Base-by-base conservation (phyloP, 1,140 invertebrate genomes). In the Pentalonia nigronervosa region DNA sequence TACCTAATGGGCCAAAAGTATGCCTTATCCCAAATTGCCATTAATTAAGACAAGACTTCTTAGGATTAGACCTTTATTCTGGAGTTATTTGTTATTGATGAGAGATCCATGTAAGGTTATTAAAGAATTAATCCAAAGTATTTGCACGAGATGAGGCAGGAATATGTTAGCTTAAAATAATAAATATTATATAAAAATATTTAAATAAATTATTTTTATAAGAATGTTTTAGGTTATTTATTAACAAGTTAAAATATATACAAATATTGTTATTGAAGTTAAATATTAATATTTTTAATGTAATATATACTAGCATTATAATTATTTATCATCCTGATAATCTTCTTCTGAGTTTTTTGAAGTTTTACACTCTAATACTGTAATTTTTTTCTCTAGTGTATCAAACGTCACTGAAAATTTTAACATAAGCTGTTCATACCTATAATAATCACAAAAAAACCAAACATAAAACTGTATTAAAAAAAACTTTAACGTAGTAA, bases 391-490 rank as follows among this genome's bases (percentile, higher is more conserved):
- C 20, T 93, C 91, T 45, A 93, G 45, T 20, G 47, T 30, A 47
- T 93, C 91, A 60, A 93, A 93, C 41, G 81, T 81, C 8, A 86
- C 36, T 41, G 91, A 93, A 93, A 93, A 93, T 93, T 53, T 50
- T 45, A 93, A 93, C 81, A 93, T 86, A 8, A 93, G 23, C 14
- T 93, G 91, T 93, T 93, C 91, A 30, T 93, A 93, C 81, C 91
- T 93, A 86, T 34, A 48, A 20, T 3, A 45, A 90, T 34, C 25
- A 45, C 21, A 90, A 7, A 90, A 36, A 88, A 34, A 34, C 7
- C 7, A 88, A 88, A 88, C 50, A 21, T 50, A 48, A 50, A 88
- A 50, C 8, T 8, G 30, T 6, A 88, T 50, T 11, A 89, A 21
- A 34, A 11, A 7, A 21, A 53, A 56, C n/a, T 53, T 56, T 36